Conservation (phyloP, 2,113 vertebrate species). For the Gambusia holbrooki region DNA sequence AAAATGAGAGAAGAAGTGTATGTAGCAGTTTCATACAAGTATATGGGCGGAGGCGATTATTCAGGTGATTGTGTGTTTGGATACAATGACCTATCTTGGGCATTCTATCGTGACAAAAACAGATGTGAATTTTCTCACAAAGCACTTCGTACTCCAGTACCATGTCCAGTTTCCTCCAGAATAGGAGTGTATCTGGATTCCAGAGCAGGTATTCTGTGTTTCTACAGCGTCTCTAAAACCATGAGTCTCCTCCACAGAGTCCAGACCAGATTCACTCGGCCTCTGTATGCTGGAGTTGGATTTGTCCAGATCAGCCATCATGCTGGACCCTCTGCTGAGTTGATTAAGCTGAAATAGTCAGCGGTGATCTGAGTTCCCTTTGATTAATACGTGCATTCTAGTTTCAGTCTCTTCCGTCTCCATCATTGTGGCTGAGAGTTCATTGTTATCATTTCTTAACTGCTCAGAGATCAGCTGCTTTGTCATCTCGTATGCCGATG, state of each 20-base stretch:
- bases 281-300: neutral
- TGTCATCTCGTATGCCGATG: too few species aligned
- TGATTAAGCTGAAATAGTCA: too few species aligned
- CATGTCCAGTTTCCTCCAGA: slow-evolving; percentile 1
- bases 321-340: too few species aligned
- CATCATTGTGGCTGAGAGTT: too few species aligned
- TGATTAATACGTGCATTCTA: neutral
- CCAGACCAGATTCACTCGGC: slow-evolving; percentile 8
- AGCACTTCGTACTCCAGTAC: neutral
- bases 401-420: too few species aligned
- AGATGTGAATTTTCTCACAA: too few species aligned
- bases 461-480: too few species aligned
- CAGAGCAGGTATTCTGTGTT: neutral
- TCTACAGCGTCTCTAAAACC: slow-evolving; percentile 6
- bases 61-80: neutral
- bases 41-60: neutral
- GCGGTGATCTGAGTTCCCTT: neutral
- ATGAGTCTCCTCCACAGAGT: slow-evolving; percentile 5
- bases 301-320: neutral
- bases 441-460: too few species aligned
- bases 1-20: neutral
- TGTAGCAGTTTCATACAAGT: neutral
- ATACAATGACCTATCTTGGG: slow-evolving; percentile 16
- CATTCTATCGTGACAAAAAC: too few species aligned
- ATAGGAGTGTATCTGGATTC: neutral